phyloP scores from a whole-genome alignment of 2,113 vertebrate species.

The Zosterops borbonicus region DNA sequence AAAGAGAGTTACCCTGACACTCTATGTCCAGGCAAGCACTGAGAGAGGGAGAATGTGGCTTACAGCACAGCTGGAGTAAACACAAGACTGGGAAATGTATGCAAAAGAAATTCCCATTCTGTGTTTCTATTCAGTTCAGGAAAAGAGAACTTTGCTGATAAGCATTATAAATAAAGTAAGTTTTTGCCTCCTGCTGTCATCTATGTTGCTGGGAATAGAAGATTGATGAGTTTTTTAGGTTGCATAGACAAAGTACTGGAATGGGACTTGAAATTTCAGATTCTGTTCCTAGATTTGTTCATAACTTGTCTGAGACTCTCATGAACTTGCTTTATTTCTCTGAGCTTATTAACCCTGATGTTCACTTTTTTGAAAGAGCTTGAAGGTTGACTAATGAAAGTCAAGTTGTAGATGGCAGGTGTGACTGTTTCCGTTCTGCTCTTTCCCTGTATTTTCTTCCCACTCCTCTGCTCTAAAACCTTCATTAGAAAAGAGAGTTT shows the following conservation, averaged over 20 bases:
- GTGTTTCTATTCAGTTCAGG: background rate
- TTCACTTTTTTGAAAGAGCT: background rate
- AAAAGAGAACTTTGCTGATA: background rate
- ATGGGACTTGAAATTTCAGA: background rate
- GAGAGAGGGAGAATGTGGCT: background rate
- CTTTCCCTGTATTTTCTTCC: background rate
- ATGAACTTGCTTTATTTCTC: background rate
- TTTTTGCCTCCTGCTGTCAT: background rate
- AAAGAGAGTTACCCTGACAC: background rate
- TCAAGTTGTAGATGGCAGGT: background rate
- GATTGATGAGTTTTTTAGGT: background rate
- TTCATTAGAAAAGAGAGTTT: background rate
- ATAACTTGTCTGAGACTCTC: background rate
- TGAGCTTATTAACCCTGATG: background rate
- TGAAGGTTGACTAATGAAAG: background rate
- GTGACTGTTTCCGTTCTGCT: background rate
- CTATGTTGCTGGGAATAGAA: background rate
- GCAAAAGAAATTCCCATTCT: background rate
- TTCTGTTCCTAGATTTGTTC: background rate
- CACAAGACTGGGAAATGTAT: background rate
- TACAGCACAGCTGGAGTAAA: background rate
- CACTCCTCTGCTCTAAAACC: background rate
- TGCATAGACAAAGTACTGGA: background rate
- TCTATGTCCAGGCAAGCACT: background rate
- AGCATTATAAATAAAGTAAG: background rate